Conservation (phyloP, 2,888 invertebrate genomes). For the Agrochola lota region DNA sequence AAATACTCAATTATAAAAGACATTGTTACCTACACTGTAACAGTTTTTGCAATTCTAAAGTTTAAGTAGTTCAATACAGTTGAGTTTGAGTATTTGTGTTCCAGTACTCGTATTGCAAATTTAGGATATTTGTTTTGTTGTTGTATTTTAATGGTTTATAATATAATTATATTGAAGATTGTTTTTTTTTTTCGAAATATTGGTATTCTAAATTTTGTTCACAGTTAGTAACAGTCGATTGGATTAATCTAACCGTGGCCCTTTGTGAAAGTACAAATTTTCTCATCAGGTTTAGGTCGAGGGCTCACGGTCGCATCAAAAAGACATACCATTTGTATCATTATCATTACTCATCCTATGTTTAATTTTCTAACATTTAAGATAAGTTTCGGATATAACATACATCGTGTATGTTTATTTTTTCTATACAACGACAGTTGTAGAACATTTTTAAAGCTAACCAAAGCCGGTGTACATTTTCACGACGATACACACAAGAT, state of each 20-base stretch:
- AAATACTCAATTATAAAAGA: slow-evolving; percentile 86
- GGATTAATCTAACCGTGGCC: slow-evolving; percentile 70
- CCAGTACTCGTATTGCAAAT: slow-evolving; percentile 75
- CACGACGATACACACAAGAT: slow-evolving; percentile 79
- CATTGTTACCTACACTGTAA: slow-evolving; percentile 77
- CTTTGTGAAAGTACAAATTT: slow-evolving; percentile 88
- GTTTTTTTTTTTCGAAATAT: slow-evolving; percentile 75
- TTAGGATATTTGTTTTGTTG: slow-evolving; percentile 88
- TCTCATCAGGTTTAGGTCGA: slow-evolving; percentile 86
- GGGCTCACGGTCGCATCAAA: slow-evolving; percentile 78
- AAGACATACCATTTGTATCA: slow-evolving; percentile 79
- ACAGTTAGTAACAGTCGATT: slow-evolving; percentile 67
- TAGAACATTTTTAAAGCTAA: slow-evolving; percentile 70
- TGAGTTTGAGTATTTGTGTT: slow-evolving; percentile 89
- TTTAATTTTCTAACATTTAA: slow-evolving; percentile 70
- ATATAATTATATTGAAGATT: slow-evolving; percentile 85
- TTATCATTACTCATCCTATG: slow-evolving; percentile 75
- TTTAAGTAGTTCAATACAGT: slow-evolving; percentile 71
- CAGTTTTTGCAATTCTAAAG: slow-evolving; percentile 73
- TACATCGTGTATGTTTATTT: slow-evolving; percentile 78
- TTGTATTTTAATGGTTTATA: slow-evolving; percentile 89
- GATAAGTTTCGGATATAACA: slow-evolving; percentile 67
- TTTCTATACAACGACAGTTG: slow-evolving; percentile 76
- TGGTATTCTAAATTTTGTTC: slow-evolving; percentile 77
- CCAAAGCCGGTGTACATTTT: slow-evolving; percentile 79